A percentile compares a stretch with the other conserved stretches of the same genome.
Evolutionary conservation across 2,113 vertebrate species (phyloP).

Genomic region (Monarcha castaneiventris): DNA sequence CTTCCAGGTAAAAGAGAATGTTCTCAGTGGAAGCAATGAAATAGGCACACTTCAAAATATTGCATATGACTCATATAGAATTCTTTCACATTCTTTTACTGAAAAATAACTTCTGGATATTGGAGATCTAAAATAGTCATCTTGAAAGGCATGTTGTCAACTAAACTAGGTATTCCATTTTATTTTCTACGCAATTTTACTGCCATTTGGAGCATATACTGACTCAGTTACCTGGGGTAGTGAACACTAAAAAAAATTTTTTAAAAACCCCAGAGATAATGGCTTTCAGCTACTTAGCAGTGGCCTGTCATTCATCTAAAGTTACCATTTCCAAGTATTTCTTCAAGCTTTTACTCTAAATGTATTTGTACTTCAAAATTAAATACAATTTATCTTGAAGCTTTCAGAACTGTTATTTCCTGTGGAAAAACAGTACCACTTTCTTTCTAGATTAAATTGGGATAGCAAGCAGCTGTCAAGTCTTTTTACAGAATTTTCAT

Average conservation of each 20-base stretch:
- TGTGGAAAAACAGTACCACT: neutral
- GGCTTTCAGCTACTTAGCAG: neutral
- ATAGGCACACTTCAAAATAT: conserved; percentile 14
- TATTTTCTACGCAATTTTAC: neutral
- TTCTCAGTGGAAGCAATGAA: neutral
- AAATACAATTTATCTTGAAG: neutral
- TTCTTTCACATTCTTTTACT: neutral
- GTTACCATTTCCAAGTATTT: neutral
- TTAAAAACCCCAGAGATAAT: neutral
- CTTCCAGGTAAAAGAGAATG: neutral
- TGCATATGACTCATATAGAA: neutral
- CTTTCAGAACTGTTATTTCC: neutral
- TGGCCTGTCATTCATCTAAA: neutral
- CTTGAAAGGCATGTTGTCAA: neutral
- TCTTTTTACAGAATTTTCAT: neutral
- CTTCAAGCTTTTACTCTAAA: neutral
- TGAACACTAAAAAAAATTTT: neutral
- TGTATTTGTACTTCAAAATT: neutral
- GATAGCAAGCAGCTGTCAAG: neutral
- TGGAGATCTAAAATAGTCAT: neutral
- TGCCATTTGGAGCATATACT: neutral
- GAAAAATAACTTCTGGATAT: neutral
- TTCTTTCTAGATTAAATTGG: neutral
- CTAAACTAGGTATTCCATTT: neutral
- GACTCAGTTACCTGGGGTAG: neutral